phyloP scores from a whole-genome alignment of 2,113 vertebrate genomes.

The Aleadryas rufinucha region DNA sequence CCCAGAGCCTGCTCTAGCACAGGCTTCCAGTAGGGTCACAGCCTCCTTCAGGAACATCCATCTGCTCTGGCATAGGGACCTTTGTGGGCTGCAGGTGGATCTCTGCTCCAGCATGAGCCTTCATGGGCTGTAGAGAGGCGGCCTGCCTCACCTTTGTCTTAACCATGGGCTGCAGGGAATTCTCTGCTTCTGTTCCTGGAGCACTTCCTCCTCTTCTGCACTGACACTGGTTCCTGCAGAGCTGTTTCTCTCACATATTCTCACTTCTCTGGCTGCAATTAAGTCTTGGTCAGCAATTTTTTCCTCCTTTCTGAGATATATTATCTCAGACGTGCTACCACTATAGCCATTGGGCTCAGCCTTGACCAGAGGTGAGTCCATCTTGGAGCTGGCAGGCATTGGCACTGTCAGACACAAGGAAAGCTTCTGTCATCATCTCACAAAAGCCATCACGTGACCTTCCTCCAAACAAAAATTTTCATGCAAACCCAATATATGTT shows the following conservation, averaged over 20 bases:
- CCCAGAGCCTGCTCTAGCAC: neutral
- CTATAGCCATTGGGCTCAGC: neutral
- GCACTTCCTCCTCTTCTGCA: neutral
- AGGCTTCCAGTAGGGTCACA: neutral
- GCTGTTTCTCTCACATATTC: neutral
- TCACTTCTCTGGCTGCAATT: neutral
- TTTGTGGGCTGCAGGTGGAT: neutral
- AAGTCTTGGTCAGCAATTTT: neutral
- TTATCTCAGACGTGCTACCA: neutral
- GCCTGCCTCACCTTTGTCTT: too few species aligned
- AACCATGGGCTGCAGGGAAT: accelerated
- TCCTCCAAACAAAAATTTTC: neutral
- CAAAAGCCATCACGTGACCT: neutral
- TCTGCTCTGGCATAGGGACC: neutral
- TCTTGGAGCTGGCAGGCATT: neutral
- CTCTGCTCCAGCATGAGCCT: neutral
- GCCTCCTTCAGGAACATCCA: neutral
- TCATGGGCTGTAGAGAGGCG: neutral
- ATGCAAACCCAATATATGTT: neutral
- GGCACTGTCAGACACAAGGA: too few species aligned
- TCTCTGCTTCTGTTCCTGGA: neutral
- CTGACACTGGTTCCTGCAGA: accelerated
- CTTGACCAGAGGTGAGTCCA: neutral
- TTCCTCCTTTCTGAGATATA: neutral
- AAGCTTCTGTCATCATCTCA: neutral